Evolutionary conservation across 2,888 invertebrate genomes (phyloP).

Genomic region (Gymnocheta viridis): DNA sequence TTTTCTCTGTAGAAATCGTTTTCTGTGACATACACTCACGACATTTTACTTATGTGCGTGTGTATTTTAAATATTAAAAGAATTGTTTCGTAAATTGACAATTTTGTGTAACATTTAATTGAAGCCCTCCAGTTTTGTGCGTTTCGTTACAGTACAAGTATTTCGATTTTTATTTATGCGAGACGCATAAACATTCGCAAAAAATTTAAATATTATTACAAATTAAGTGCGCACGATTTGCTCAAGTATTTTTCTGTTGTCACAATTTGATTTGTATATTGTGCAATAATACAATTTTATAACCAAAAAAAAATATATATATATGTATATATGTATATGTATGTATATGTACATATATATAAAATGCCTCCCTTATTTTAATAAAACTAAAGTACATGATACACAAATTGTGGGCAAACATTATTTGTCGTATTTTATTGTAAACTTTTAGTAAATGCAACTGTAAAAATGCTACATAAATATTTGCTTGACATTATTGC

Average conservation of each 20-base stretch:
- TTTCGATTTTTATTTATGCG: neutral
- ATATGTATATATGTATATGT: too few relatives aligned
- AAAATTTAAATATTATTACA: conserved; percentile 42
- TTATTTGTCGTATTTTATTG: neutral
- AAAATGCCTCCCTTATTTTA: conserved; percentile 18
- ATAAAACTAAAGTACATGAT: neutral
- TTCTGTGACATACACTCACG: too few relatives aligned
- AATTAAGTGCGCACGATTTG: conserved; percentile 46
- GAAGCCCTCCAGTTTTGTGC: neutral
- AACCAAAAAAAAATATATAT: too few relatives aligned
- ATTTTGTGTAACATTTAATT: neutral
- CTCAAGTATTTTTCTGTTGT: conserved; percentile 17
- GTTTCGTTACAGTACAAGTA: neutral
- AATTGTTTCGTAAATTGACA: neutral
- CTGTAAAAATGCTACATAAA: conserved; percentile 21
- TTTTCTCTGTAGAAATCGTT: too few relatives aligned
- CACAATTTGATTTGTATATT: conserved; percentile 42
- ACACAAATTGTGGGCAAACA: neutral
- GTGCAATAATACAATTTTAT: conserved; percentile 2
- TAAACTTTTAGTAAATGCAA: neutral
- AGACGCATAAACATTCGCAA: conserved; percentile 21
- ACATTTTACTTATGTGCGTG: too few relatives aligned
- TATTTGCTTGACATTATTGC: conserved; percentile 26
- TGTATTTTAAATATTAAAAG: too few relatives aligned
- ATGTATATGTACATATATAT: too few relatives aligned